Conservation (phyloP, 2,113 vertebrate species). For the Mola mola region DNA sequence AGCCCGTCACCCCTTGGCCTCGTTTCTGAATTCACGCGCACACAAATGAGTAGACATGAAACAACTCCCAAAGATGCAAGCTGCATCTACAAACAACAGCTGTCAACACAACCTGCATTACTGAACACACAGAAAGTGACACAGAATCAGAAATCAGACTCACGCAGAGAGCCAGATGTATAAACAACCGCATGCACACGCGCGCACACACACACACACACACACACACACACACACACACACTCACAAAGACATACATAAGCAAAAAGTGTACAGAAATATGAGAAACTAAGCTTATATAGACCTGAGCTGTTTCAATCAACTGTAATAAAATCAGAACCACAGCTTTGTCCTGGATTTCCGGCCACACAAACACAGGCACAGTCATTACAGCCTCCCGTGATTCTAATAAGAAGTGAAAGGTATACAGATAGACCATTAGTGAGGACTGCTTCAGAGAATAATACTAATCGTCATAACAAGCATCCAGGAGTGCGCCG, state of each 20-base stretch:
- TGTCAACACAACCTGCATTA: slow-evolving; percentile 55
- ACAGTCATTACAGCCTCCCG: slow-evolving; percentile 63
- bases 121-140: slow-evolving; percentile 46
- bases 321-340: slow-evolving; percentile 58
- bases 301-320: slow-evolving; percentile 66
- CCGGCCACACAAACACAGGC: slow-evolving; percentile 52
- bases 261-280: slow-evolving; percentile 31
- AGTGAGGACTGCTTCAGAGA: slow-evolving; percentile 80
- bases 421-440: slow-evolving; percentile 82
- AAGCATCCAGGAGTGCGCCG: slow-evolving; percentile 71
- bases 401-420: slow-evolving; percentile 82
- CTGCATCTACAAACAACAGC: slow-evolving; percentile 52
- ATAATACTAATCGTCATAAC: slow-evolving; percentile 85
- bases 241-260: slow-evolving; percentile 19
- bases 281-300: slow-evolving; percentile 44
- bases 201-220: not conserved
- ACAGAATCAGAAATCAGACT: too few relatives aligned
- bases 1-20: slow-evolving; percentile 70
- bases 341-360: slow-evolving; percentile 34
- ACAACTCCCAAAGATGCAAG: slow-evolving; percentile 41
- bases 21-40: slow-evolving; percentile 52
- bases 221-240: slow-evolving; percentile 9
- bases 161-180: not conserved
- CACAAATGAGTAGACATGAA: slow-evolving; percentile 43
- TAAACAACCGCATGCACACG: not conserved